phyloP scores from a whole-genome alignment of 2,888 invertebrate genomes.

The Diabrotica balteata region DNA sequence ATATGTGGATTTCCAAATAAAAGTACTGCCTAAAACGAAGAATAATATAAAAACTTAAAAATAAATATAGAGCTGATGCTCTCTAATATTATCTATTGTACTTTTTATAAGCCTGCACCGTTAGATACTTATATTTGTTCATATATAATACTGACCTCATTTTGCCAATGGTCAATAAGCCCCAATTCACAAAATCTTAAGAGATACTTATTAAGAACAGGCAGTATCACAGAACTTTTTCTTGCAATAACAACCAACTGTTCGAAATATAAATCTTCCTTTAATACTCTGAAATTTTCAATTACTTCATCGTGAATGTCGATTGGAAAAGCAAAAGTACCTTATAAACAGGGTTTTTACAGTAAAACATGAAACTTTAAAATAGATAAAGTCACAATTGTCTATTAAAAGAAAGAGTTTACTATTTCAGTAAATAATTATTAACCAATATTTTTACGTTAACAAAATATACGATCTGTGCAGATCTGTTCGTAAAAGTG shows the following conservation, averaged over 20 bases:
- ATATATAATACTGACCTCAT: slow-evolving; percentile 58
- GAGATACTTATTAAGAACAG: slow-evolving; percentile 65
- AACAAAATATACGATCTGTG: too few relatives aligned
- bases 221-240: slow-evolving; percentile 69
- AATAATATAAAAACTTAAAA: too few relatives aligned
- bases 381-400: not conserved
- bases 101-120: too few relatives aligned
- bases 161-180: slow-evolving; percentile 70
- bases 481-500: too few relatives aligned
- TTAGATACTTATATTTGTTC: too few relatives aligned
- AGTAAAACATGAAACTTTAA: not conserved
- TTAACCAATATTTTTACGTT: too few relatives aligned
- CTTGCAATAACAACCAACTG: slow-evolving; percentile 69
- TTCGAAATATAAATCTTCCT: slow-evolving; percentile 73
- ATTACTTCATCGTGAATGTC: slow-evolving; percentile 68
- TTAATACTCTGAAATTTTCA: slow-evolving; percentile 67
- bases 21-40: too few relatives aligned
- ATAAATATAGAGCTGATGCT: too few relatives aligned
- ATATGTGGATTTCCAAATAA: too few relatives aligned
- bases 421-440: too few relatives aligned
- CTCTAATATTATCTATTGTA: too few relatives aligned
- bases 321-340: slow-evolving; percentile 71
- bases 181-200: slow-evolving; percentile 70
- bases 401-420: too few relatives aligned
- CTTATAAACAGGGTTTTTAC: slow-evolving; percentile 52